Base-by-base conservation (phyloP, 2,888 invertebrate species). In the Luffia ferchaultella region DNA sequence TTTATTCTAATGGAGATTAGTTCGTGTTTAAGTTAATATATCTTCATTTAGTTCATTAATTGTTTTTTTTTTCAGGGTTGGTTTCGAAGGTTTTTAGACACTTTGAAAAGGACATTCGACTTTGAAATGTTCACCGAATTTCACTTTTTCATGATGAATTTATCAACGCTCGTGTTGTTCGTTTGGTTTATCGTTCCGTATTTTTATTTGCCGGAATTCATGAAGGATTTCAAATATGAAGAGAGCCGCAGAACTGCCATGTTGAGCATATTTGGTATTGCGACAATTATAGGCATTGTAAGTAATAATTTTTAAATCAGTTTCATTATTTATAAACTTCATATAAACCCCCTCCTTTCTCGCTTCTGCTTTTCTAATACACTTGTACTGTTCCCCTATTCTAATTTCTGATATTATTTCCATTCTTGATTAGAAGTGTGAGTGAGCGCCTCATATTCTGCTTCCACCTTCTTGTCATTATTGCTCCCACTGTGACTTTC, bases 171-270 rank as follows among this genome's bases (percentile, higher is more conserved):
- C 58, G 86, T 96, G 52, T 86, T 97, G 49, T 97, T 97, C 76
- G 91, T 92, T 63, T 96, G 96, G 93, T 94, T 93, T 72, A 97
- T 98, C 64, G 93, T 97, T 54, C 96, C 97, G 42, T 97, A 97
- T 76, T 93, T 97, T 69, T 97, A 95, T 76, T 87, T 97, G 56
- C 91, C 93, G 40, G 93, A 94, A 62, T 91, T 93, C 67, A 90
- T 95, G 79, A 82, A 85, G 40, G 65, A 64, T 55, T 71, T 62
- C 50, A 87, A 88, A 9, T 87, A 90, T 59, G 87, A 88, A 1
- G 90, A 92, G 60, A 80, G 85, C 1, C 87, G 90, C 49, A 91
- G 91, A 7, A 91, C 95, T 12, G 86, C 88, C 61, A 87, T 97
- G 60, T 86, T 97, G 60, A 93, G 96, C 49, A 86, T 92, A 41